Conservation (phyloP, 2,113 vertebrate species). For the Platysternon megacephalum region DNA sequence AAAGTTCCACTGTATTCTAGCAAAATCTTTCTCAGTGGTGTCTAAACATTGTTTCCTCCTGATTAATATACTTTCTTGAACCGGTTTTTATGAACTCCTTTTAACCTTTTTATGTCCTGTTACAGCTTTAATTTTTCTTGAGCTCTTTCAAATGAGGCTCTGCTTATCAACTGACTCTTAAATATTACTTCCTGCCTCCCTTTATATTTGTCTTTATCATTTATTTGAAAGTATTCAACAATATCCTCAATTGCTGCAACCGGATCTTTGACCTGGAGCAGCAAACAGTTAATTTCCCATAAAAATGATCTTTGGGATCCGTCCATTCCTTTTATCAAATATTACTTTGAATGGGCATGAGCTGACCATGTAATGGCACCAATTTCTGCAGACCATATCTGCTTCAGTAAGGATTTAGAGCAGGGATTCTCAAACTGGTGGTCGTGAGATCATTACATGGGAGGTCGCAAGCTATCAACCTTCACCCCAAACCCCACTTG, state of each 20-base stretch:
- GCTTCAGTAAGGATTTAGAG: neutral
- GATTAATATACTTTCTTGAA: neutral
- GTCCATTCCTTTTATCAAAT: conserved; percentile 54
- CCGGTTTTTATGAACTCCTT: too few relatives aligned
- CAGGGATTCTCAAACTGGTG: too few relatives aligned
- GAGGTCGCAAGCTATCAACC: too few relatives aligned
- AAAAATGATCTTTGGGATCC: conserved; percentile 31
- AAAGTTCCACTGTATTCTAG: neutral
- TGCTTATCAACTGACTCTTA: neutral
- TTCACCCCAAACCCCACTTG: too few relatives aligned
- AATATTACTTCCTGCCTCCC: neutral
- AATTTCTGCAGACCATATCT: conserved; percentile 24
- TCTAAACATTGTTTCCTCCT: neutral
- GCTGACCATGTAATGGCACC: neutral
- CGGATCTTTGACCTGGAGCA: conserved; percentile 57
- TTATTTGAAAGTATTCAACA: neutral
- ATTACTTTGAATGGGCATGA: conserved; percentile 31
- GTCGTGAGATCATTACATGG: too few relatives aligned
- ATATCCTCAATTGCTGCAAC: conserved; percentile 3
- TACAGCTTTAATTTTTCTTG: neutral
- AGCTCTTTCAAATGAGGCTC: too few relatives aligned
- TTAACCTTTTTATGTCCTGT: neutral
- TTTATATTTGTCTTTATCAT: neutral
- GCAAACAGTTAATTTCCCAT: conserved; percentile 56
- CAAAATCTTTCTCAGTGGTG: neutral